A percentile compares a stretch with the other conserved stretches of the same genome.
Evolutionary conservation across 2,888 invertebrate species (phyloP).

Genomic region (Spilosoma lubricipeda): DNA sequence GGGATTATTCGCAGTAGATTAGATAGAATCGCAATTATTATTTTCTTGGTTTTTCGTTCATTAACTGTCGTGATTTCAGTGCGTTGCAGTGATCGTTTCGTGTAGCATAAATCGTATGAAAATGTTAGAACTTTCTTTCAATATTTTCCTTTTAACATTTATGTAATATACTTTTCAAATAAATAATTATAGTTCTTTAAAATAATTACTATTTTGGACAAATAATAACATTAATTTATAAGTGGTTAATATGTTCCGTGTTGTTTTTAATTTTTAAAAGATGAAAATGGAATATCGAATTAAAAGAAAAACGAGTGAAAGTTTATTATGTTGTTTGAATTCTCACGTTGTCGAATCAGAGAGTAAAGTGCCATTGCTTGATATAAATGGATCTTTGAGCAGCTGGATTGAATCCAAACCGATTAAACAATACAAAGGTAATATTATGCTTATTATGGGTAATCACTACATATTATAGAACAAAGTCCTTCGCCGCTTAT

Average conservation of each 20-base stretch:
- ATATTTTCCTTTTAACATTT: neutral
- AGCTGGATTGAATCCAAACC: conserved; percentile 12
- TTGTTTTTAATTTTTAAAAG: too few species aligned
- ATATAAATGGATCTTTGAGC: conserved; percentile 9
- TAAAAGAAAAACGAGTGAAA: conserved; percentile 2
- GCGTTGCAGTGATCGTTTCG: neutral
- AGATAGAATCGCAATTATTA: neutral
- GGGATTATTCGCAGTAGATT: neutral
- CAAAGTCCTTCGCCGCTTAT: too few species aligned
- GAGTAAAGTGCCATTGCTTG: conserved; percentile 16
- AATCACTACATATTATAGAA: too few species aligned
- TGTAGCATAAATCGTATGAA: neutral
- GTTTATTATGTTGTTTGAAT: conserved; percentile 20
- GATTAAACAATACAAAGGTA: conserved; percentile 11
- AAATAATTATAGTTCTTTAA: neutral
- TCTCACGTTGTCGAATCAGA: neutral
- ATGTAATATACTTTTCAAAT: neutral
- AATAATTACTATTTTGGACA: neutral
- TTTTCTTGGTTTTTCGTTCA: neutral
- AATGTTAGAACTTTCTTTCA: too few species aligned
- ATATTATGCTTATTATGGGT: neutral
- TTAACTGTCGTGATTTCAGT: neutral
- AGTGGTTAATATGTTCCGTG: neutral
- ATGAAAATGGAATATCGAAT: conserved; percentile 12
- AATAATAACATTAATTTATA: neutral